Conservation (phyloP, 2,888 invertebrate species). For the Caenorhabditis sp. region DNA sequence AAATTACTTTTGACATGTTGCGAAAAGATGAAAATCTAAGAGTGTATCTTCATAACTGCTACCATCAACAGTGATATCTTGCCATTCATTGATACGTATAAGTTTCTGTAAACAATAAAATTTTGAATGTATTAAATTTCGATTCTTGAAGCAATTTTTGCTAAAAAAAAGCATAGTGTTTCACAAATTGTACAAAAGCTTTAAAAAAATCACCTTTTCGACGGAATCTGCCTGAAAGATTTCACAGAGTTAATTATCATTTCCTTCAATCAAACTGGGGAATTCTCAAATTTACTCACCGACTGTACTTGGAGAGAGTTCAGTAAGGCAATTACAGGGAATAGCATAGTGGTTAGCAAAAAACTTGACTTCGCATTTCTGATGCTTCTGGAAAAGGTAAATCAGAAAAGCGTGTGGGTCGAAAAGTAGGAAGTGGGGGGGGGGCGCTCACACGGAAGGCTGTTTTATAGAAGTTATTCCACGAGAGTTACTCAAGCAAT, state of each 20-base stretch:
- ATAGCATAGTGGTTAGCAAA: slow-evolving; percentile 14
- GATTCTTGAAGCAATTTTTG: background rate
- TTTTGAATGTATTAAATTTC: background rate
- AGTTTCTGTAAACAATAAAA: slow-evolving; percentile 55
- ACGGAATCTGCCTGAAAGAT: slow-evolving; percentile 27
- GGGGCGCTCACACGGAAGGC: background rate
- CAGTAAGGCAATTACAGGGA: slow-evolving; percentile 23
- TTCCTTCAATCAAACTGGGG: no score
- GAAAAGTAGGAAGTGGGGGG: background rate
- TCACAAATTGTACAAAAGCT: background rate
- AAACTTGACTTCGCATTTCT: background rate
- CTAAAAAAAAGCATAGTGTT: no score
- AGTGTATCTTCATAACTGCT: slow-evolving; percentile 30
- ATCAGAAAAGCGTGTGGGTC: slow-evolving; percentile 1
- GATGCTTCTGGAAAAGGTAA: background rate
- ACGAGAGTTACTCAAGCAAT: slow-evolving; percentile 47
- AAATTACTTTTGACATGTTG: slow-evolving; percentile 60
- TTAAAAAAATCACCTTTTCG: slow-evolving; percentile 36
- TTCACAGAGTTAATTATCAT: no score
- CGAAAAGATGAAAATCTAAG: slow-evolving; percentile 60
- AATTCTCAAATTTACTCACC: slow-evolving; percentile 4
- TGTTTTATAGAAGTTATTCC: slow-evolving; percentile 19
- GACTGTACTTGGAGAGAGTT: slow-evolving; percentile 21
- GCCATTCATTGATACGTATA: slow-evolving; percentile 62
- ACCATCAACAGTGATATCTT: slow-evolving; percentile 21